These are phyloP conservation scores for Oreohelix idahoensis DNA, from an alignment of 1,140 invertebrate genomes.

Conservation along the genomic window DNA sequence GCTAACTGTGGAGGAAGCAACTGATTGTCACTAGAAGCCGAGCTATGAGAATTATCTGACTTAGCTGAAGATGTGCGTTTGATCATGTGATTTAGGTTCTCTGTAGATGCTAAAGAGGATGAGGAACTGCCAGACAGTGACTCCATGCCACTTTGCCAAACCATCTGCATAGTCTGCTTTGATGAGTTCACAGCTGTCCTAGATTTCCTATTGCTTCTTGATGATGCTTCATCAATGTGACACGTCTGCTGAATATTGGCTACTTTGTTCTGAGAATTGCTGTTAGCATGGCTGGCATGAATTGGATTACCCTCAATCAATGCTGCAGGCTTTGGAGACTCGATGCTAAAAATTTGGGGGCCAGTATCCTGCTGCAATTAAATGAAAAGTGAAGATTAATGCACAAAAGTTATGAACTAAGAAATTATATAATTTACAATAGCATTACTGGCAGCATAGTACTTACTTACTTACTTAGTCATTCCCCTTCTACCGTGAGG, in stretches of 20 bases:
- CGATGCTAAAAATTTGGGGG: slow-evolving; percentile 30
- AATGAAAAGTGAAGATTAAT: slow-evolving; percentile 12
- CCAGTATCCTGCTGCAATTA: slow-evolving; percentile 14
- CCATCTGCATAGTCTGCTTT: slow-evolving; percentile 29
- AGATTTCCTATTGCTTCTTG: slow-evolving; percentile 2
- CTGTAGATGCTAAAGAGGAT: slow-evolving; percentile 16
- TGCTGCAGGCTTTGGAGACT: slow-evolving; percentile 7
- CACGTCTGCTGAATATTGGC: neutral
- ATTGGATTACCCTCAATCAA: neutral
- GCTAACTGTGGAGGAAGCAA: neutral
- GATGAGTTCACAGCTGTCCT: neutral
- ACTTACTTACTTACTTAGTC: too few relatives aligned
- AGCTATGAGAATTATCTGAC: slow-evolving; percentile 6
- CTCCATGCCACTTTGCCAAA: slow-evolving; percentile 45
- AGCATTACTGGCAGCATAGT: too few relatives aligned
- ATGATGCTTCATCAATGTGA: neutral
- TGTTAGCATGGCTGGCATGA: neutral
- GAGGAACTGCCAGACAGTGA: slow-evolving; percentile 35
- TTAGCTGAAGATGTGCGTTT: slow-evolving; percentile 8
- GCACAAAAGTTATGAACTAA: too few relatives aligned
- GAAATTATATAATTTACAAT: too few relatives aligned
- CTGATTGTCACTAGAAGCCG: slow-evolving; percentile 21
- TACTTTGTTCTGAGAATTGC: neutral
- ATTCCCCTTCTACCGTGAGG: too few relatives aligned
- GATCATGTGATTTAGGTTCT: neutral